Conservation (phyloP, 2,113 vertebrate species). For the Limnothrissa miodon region DNA sequence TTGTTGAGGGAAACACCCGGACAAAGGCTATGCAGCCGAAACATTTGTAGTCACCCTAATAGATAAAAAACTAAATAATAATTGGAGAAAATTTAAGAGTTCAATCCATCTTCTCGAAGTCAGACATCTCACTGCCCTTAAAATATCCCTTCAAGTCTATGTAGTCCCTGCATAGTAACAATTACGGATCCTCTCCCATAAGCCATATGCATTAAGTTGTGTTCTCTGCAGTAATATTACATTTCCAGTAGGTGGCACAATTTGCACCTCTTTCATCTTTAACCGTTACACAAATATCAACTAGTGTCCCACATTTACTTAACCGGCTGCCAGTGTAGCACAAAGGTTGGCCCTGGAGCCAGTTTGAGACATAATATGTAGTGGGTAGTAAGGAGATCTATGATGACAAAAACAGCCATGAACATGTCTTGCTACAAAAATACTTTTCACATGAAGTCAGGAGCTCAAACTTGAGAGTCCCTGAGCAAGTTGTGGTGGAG, state of each 20-base stretch:
- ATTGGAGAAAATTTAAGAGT: no score
- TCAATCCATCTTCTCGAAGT: no score
- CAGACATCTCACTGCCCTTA: no score
- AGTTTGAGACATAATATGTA: neutral
- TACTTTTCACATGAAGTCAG: neutral
- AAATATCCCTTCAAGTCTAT: neutral
- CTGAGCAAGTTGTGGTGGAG: neutral
- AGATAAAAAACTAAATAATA: no score
- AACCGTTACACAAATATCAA: neutral
- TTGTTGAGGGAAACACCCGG: no score
- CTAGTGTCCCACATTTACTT: neutral
- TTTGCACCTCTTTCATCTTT: neutral
- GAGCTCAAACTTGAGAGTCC: neutral
- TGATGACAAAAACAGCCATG: slow-evolving; percentile 4
- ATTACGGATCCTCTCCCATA: neutral
- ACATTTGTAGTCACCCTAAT: no score
- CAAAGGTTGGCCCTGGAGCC: neutral
- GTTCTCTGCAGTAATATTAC: neutral
- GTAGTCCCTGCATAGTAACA: neutral
- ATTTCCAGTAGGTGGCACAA: neutral
- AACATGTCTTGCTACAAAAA: neutral
- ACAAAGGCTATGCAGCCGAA: no score
- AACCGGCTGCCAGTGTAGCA: neutral
- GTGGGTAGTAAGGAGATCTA: neutral
- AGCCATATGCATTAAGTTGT: neutral